phyloP scores from a whole-genome alignment of 2,113 vertebrate genomes.

The Seriola quinqueradiata region DNA sequence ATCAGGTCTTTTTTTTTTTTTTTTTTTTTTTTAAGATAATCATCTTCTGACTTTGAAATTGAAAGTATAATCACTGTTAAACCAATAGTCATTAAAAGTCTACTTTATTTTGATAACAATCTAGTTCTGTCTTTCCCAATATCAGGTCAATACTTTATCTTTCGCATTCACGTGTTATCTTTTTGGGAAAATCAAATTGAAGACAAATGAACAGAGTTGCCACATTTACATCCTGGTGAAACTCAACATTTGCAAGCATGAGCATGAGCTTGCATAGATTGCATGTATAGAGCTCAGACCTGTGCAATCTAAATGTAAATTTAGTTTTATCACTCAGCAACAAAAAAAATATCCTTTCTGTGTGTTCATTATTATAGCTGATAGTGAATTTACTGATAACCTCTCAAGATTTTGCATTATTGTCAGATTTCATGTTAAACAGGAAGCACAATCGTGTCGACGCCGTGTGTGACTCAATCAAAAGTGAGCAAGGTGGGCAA shows the following conservation, averaged over 20 bases:
- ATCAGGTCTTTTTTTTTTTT: background rate
- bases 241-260: background rate
- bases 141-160: too few species aligned
- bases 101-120: background rate
- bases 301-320: slow-evolving; percentile 47
- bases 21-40: background rate
- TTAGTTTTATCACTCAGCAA: slow-evolving; percentile 10
- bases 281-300: background rate
- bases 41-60: background rate
- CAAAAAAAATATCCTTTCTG: background rate
- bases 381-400: background rate
- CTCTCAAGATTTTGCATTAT: background rate
- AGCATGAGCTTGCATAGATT: background rate
- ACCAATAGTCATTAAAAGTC: background rate
- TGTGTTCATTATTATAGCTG: slow-evolving; percentile 1
- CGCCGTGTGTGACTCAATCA: background rate
- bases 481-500: background rate
- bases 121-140: background rate
- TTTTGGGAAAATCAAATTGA: background rate
- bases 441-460: background rate
- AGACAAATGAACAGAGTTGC: slow-evolving; percentile 2
- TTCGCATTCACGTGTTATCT: background rate
- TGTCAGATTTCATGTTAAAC: slow-evolving; percentile 8
- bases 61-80: background rate
- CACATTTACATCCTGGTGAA: background rate